Evolutionary conservation across 2,113 vertebrate genomes (phyloP).

Genomic region (Oreochromis tanganicae): DNA sequence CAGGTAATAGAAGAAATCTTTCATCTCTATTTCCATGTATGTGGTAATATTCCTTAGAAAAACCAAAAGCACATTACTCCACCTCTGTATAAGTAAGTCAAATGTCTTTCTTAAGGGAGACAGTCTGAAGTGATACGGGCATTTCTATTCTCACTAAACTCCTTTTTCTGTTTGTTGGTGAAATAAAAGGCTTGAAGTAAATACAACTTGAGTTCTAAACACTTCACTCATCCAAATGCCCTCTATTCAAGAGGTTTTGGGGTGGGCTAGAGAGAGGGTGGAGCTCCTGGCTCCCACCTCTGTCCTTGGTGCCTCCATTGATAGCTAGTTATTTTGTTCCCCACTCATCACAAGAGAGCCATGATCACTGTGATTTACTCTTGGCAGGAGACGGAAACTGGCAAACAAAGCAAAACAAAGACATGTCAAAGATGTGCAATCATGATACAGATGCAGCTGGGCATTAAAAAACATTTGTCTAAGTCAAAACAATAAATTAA

Average conservation of each 20-base stretch:
- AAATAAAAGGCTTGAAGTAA: neutral
- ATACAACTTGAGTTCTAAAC: neutral
- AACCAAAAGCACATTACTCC: neutral
- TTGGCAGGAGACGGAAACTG: neutral
- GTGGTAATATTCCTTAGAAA: neutral
- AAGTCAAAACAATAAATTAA: neutral
- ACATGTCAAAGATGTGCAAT: neutral
- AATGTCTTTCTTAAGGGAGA: neutral
- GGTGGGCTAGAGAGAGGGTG: neutral
- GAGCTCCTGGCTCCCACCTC: neutral
- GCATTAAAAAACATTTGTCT: neutral
- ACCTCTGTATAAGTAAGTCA: neutral
- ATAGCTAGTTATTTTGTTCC: constrained; percentile 20
- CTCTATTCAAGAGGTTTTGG: neutral
- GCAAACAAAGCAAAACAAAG: neutral
- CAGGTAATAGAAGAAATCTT: neutral
- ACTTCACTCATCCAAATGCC: neutral
- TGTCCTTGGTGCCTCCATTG: neutral
- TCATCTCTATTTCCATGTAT: neutral
- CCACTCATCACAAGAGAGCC: neutral
- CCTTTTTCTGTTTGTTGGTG: neutral
- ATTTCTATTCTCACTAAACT: neutral
- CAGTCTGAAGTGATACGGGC: neutral
- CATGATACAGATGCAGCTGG: neutral
- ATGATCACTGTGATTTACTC: constrained; percentile 24